phyloP scores from a whole-genome alignment of 2,113 vertebrate species.

The Coryphaenoides rupestris region DNA sequence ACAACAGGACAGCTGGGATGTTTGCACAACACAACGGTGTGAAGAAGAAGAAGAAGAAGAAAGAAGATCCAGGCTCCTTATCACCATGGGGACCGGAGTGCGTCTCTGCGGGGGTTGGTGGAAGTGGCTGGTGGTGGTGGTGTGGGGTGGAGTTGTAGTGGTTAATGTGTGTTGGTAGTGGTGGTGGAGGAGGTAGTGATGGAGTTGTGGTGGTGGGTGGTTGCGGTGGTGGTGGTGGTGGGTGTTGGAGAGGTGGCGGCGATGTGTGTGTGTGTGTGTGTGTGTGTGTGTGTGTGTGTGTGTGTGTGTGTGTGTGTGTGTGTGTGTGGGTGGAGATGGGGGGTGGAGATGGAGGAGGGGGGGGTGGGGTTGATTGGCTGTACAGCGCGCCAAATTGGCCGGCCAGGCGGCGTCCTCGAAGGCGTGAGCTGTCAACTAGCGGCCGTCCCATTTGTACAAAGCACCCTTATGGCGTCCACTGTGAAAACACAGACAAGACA shows the following conservation, averaged over 20 bases:
- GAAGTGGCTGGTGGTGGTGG: neutral
- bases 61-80: slow-evolving; percentile 44
- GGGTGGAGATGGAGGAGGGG: neutral
- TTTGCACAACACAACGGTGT: slow-evolving; percentile 48
- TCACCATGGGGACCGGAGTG: slow-evolving; percentile 17
- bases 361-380: slow-evolving; percentile 4
- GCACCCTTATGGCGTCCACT: too few relatives aligned
- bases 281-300: neutral
- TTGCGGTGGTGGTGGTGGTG: neutral
- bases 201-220: neutral
- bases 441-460: too few relatives aligned
- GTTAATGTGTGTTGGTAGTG: too few relatives aligned
- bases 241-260: neutral
- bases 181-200: neutral
- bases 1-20: slow-evolving; percentile 53
- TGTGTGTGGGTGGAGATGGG: neutral
- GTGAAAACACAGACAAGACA: too few relatives aligned
- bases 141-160: neutral
- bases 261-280: too few relatives aligned
- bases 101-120: neutral
- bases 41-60: slow-evolving; percentile 25
- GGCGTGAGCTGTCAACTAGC: slow-evolving; percentile 19
- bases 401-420: slow-evolving; percentile 25
- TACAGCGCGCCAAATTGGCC: slow-evolving; percentile 28
- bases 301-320: neutral